Base-by-base conservation (phyloP, 2,797 vertebrate genomes). In the Huso huso region DNA sequence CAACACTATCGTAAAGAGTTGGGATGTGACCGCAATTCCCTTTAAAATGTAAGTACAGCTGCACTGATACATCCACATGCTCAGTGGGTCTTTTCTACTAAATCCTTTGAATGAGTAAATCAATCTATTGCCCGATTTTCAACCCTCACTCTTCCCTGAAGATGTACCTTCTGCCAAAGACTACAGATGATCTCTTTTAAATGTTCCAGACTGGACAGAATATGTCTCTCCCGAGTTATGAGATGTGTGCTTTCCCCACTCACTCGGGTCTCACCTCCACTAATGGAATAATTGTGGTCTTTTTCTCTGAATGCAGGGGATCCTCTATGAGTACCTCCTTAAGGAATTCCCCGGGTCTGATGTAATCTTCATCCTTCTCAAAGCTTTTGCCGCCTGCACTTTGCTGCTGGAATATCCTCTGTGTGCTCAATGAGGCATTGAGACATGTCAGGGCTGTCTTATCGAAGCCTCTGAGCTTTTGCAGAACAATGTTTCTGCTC, bases 181-280 rank as follows among this genome's bases (percentile, higher is more conserved):
- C 11, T 64, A 13, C n/a, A 52, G 51, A 52, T 65, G 63, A 65
- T 65, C 51, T 53, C 63, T 53, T 11, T 65, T 65, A 18, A 52
- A 55, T 65, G 5, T 51, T 18, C 4, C 4, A 23, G 9, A n/a
- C 11, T 55, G 52, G 64, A 37, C 64, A 37, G 23, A 37, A n/a
- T 12, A 12, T 18, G 10, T 6, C 7, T 48, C 52, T 13, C 55
- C 55, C 12, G 12, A n/a, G 55, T 13, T 58, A 10, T 58, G 12
- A 58, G 11, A n/a, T 58, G 55, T 58, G 11, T 11, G 55, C 1
- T 58, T 58, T 58, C 13, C 55, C 55, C 55, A 58, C 55, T 58
- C 55, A n/a, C 11, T 11, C 9, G 13, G 55, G 2, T 58, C 64
- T 65, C 64, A 55, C 51, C 64, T 13, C 49, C 18, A 10, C 64